Percentiles rank a stretch among this genome's conserved stretches.
These are phyloP conservation scores for Centroberyx gerrardi DNA, from an alignment of 2,797 vertebrate genomes.

Conservation along the genomic window DNA sequence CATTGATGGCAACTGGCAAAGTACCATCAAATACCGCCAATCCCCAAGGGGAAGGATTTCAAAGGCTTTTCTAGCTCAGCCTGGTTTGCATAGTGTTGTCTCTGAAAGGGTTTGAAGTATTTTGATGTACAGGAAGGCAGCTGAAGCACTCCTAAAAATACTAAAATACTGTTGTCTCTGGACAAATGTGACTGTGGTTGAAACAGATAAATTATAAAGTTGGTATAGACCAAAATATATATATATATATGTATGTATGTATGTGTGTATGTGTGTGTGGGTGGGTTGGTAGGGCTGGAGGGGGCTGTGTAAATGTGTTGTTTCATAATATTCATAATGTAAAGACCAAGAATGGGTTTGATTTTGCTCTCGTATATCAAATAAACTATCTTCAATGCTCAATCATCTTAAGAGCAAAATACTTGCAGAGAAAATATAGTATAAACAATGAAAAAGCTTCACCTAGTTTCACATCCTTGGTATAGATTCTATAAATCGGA, in stretches of 20 bases:
- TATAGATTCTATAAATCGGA: conserved; percentile 44
- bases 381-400: conserved; percentile 6
- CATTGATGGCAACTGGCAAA: conserved; percentile 69
- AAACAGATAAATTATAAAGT: conserved; percentile 42
- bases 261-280: neutral
- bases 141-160: conserved; percentile 57
- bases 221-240: conserved; percentile 15
- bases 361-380: conserved; percentile 13
- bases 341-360: conserved; percentile 10
- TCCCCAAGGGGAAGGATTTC: conserved; percentile 64
- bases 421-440: conserved; percentile 40
- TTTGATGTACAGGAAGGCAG: conserved; percentile 60
- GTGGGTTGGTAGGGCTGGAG: neutral
- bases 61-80: conserved; percentile 70
- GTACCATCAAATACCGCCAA: conserved; percentile 63
- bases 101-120: conserved; percentile 70
- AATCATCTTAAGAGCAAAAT: conserved; percentile 14
- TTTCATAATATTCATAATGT: conserved; percentile 11
- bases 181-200: conserved; percentile 34
- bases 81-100: conserved; percentile 71
- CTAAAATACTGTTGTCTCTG: conserved; percentile 13
- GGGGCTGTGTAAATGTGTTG: neutral
- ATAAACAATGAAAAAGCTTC: conserved; percentile 63
- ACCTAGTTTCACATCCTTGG: conserved; percentile 47
- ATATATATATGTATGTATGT: conserved; percentile 21